Base-by-base conservation (phyloP, 92 coral and sea anemone species). In the Palythoa caribaeorum region DNA sequence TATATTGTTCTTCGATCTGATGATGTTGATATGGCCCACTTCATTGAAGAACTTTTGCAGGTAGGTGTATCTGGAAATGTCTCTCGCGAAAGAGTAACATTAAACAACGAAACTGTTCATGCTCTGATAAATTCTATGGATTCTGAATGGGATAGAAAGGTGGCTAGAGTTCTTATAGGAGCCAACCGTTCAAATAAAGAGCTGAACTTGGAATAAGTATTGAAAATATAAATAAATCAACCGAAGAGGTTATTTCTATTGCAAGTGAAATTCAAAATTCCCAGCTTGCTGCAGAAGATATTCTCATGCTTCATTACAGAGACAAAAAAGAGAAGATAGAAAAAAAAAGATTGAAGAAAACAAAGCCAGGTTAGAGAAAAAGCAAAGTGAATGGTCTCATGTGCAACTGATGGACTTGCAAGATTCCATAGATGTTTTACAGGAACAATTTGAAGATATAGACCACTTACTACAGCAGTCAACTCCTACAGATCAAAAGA, bases 1-100 rank as follows among this genome's bases (percentile, higher is more conserved):
- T 50, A 73, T 52, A 83, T 89, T 83, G 89, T 87, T 86, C 83
- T 90, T 90, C 90, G 80, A 71, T 78, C 92, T 38, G 86, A 90
- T 74, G 88, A 87, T 65, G 83, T 87, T 90, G 85, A 85, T 85
- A 60, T 84, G 85, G 76, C 88, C 37, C 76, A 85, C 21, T 90
- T 79, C 71, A 40, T 83, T 77, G 89, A 84, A 74, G 92, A 84
- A 60, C 14, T 79, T 65, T 50, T 39, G 69, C 85, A 77, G 76
- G 63, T 40, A 48, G 73, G n/a, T 2, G 70, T 62, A 62, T 40
- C 73, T 21, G 75, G n/a, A 84, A 60, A 21, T 87, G 81, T 38
- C 88, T 83, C 39, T 52, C 59, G 54, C 73, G 88, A 72, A 69
- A 63, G 73, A 85, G 62, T 44, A 84, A 53, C 89, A 54, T 74